Evolutionary conservation across 2,888 invertebrate species (phyloP).

Genomic region (Hipparchia sbordonii): DNA sequence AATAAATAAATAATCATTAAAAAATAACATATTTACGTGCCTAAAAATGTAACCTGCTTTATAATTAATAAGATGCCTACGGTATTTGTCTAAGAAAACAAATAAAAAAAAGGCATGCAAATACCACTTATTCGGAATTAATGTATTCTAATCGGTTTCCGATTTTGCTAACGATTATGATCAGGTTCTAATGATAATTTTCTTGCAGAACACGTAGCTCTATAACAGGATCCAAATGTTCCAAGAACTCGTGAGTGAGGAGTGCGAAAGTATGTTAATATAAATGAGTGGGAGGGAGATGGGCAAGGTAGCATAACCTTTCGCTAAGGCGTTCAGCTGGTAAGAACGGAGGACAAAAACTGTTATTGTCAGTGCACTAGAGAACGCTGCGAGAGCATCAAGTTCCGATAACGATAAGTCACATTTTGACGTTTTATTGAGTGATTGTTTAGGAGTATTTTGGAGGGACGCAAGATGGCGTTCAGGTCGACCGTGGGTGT

Average conservation of each 20-base stretch:
- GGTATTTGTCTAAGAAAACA: background rate
- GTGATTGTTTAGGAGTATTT: constrained; percentile 59
- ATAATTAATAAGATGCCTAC: background rate
- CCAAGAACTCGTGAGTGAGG: constrained; percentile 49
- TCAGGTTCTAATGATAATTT: constrained; percentile 53
- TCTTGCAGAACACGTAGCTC: constrained; percentile 73
- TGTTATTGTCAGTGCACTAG: constrained; percentile 74
- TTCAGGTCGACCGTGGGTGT: constrained; percentile 60
- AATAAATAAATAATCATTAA: background rate
- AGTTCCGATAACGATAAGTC: constrained; percentile 63
- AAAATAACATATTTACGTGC: background rate
- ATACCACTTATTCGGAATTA: background rate
- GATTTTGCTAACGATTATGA: constrained; percentile 25
- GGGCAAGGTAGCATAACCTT: constrained; percentile 65
- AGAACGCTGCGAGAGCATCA: constrained; percentile 72
- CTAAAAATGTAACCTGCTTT: background rate
- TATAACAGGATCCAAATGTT: constrained; percentile 72
- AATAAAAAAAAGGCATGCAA: background rate
- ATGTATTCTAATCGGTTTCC: background rate
- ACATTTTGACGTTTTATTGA: constrained; percentile 66
- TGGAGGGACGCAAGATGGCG: constrained; percentile 68
- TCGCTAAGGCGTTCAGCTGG: constrained; percentile 66
- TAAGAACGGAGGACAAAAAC: constrained; percentile 75
- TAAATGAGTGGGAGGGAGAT: constrained; percentile 54
- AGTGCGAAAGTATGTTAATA: constrained; percentile 51